Evolutionary conservation across 2,888 invertebrate species (phyloP).

Genomic region (Nysson spinosus): DNA sequence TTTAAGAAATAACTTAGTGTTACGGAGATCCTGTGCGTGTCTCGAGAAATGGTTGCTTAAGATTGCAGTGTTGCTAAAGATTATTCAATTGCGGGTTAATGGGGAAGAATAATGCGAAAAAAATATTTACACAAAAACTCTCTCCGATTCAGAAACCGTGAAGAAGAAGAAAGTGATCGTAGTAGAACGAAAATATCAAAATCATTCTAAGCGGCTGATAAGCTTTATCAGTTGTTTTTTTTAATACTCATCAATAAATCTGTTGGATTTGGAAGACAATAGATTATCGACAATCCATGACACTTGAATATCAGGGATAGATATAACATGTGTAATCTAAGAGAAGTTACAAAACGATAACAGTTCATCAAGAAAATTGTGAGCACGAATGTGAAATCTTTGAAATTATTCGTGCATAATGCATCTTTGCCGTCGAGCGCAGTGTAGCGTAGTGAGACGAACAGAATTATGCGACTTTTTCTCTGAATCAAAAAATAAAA

Average conservation of each 20-base stretch:
- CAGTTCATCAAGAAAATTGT: slow-evolving; percentile 15
- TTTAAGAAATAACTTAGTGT: no score
- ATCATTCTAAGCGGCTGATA: slow-evolving; percentile 1
- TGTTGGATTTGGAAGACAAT: not conserved
- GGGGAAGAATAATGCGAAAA: slow-evolving; percentile 7
- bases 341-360: no score
- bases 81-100: slow-evolving; percentile 20
- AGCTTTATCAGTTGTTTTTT: not conserved
- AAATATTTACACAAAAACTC: slow-evolving; percentile 34
- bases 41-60: no score
- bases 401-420: slow-evolving; percentile 30
- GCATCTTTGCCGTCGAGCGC: slow-evolving; percentile 20
- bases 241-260: not conserved
- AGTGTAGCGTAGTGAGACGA: slow-evolving; percentile 48
- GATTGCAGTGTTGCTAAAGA: not conserved
- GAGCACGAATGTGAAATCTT: slow-evolving; percentile 44
- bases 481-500: slow-evolving; percentile 20
- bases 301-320: no score
- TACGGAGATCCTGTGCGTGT: no score
- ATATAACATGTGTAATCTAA: no score
- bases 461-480: slow-evolving; percentile 57
- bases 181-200: slow-evolving; percentile 10
- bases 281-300: not conserved
- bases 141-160: slow-evolving; percentile 56
- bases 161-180: slow-evolving; percentile 57